A percentile compares a stretch with the other conserved stretches of the same genome.
Evolutionary conservation across 2,113 vertebrate species (phyloP).

Genomic region (Ibidorhyncha struthersii): DNA sequence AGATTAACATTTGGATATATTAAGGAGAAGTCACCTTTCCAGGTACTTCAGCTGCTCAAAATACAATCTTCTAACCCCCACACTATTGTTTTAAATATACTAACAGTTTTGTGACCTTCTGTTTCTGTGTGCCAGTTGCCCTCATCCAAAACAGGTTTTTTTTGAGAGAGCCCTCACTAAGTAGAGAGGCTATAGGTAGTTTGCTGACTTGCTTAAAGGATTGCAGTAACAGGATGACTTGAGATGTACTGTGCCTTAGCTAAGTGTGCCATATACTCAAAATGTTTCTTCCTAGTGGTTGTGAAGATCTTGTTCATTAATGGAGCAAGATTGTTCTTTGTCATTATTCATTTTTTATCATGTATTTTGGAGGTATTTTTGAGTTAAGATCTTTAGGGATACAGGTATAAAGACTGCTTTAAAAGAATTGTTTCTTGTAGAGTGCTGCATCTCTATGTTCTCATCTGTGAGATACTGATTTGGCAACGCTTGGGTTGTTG

Average conservation of each 20-base stretch:
- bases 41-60: background rate
- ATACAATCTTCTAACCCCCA: background rate
- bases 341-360: background rate
- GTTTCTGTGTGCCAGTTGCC: background rate
- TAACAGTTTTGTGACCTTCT: background rate
- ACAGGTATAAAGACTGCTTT: background rate
- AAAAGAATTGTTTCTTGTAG: background rate
- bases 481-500: background rate
- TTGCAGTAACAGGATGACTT: background rate
- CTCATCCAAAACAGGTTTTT: background rate
- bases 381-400: background rate
- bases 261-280: background rate
- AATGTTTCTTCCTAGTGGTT: background rate
- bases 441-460: background rate
- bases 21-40: background rate
- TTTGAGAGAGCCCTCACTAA: background rate
- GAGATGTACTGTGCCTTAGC: background rate
- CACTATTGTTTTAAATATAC: background rate
- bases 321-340: background rate
- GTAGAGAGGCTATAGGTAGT: background rate
- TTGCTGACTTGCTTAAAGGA: background rate
- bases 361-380: background rate
- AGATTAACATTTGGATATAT: background rate
- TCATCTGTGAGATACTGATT: background rate
- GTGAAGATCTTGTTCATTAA: background rate